Conservation (phyloP, 2,888 invertebrate species). For the Phalera bucephala region DNA sequence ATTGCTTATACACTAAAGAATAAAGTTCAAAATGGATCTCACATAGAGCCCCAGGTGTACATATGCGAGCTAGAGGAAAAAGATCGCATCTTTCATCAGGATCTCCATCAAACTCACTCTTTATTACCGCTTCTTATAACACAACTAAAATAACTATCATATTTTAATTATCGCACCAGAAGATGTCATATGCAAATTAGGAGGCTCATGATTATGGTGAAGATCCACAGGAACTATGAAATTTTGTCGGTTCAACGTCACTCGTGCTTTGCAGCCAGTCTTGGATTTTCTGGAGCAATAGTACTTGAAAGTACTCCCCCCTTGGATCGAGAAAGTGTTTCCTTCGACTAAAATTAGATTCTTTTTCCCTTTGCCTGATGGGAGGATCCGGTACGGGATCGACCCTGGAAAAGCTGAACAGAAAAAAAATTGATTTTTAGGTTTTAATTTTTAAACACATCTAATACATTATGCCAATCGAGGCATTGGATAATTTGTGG, state of each 20-base stretch:
- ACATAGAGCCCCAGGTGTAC: too few species aligned
- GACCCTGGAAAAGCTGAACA: slow-evolving; percentile 6
- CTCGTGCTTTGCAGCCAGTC: slow-evolving; percentile 32
- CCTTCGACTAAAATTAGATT: slow-evolving; percentile 32
- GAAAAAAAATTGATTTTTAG: too few species aligned
- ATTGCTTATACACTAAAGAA: too few species aligned
- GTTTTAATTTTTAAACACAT: background rate
- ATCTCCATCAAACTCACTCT: too few species aligned
- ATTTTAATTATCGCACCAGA: background rate
- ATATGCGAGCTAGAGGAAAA: too few species aligned
- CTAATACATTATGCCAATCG: too few species aligned
- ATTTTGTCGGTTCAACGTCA: slow-evolving; percentile 14
- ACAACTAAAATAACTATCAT: too few species aligned
- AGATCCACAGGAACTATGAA: slow-evolving; percentile 18
- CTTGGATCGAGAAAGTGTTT: slow-evolving; percentile 40
- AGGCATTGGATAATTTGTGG: too few species aligned
- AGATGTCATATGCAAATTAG: slow-evolving; percentile 1
- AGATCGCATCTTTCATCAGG: too few species aligned
- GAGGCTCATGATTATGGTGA: slow-evolving; percentile 38
- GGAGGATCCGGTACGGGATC: slow-evolving; percentile 25
- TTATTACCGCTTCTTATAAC: too few species aligned
- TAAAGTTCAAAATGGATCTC: too few species aligned
- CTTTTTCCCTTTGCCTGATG: slow-evolving; percentile 32
- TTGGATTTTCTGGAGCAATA: slow-evolving; percentile 42
- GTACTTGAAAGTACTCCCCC: slow-evolving; percentile 28